Evolutionary conservation across 1,140 invertebrate genomes (phyloP), one percentile per base, ranked within the genome.

Genomic region (Drosophila truncata): DNA sequence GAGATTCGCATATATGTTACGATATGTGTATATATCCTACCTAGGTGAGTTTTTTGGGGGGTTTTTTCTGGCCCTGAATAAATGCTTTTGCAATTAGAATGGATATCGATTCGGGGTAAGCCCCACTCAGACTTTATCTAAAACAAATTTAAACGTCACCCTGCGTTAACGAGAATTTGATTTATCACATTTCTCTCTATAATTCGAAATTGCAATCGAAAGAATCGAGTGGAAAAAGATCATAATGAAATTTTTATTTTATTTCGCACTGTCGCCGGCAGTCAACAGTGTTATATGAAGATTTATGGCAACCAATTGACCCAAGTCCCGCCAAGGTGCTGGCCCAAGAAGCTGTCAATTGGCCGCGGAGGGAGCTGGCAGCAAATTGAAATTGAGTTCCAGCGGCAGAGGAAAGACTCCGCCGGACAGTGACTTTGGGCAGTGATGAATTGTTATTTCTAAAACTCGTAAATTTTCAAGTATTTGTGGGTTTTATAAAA

Each of bases 281-380:
- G 82, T 87, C 80, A 83, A 73, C 70, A 57, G 25, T 65, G 69
- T 83, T 88, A 80, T 86, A 86, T 88, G 83, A 88, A 88, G 83
- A 86, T 86, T 86, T 86, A 86, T 88, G 84, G 50, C 80, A 35
- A 25, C 70, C 83, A 86, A 86, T 86, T 86, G 84, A 88, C 83
- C 81, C 70, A 42, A 69, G 74, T 46, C 44, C 49, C 55, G 55
- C 49, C 39, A 78, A 78, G 74, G 74, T 78, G 74, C 72, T 42
- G 60, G 50, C 58, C 58, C 54, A 76, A 39, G 35, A 54, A 64
- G 49, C 79, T 63, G 62, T 76, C 75, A 71, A 66, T 66, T 74
- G 41, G 33, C 55, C 20, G 25, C 27, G 55, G 39, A 62, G 62
- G 42, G 60, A 49, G 35, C 46, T 42, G 70, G 66, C 59, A 27